Evolutionary conservation across 1,140 invertebrate species (phyloP), one percentile per base, ranked within the genome.

Genomic region (Drosophila lowei): DNA sequence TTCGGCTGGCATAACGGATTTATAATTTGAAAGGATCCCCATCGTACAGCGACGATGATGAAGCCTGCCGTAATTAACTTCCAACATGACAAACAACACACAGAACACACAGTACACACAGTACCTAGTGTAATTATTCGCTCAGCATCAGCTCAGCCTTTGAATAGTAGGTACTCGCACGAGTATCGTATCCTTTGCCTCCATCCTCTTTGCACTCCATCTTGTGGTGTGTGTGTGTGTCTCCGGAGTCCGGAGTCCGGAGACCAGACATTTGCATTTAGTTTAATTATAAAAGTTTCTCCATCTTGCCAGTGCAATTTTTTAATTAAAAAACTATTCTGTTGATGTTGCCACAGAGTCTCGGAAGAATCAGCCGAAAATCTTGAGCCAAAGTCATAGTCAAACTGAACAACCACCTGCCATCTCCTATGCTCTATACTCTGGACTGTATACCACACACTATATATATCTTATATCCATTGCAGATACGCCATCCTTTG

Each of bases 401-500:
- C 60, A 73, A 73, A 54, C 60, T 61, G n/a, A 58, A 74, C 65
- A 74, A 74, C 60, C 71, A 74, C 65, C 70, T 74, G 71, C 54
- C 41, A 28, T 64, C 61, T 18, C 30, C 57, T 23, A 48, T 59
- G 7, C 30, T 48, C 23, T 23, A 46, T 46, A 23, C 67, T 7
- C 21, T 3, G 2, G 2, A 23, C 23, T 25, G 5, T 25, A 5
- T 5, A 52, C 43, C 46, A 42, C 57, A 57, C n/a, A n/a, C n/a
- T 61, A 50, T 42, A 57, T 58, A 56, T 43, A 43, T 58, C 81
- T 79, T 92, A 83, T 83, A 2, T 38, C 15, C 58, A 93, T 93
- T 72, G 41, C 93, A 98, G 97, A 98, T 92, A 96, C 95, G 41
- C 97, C 97, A 50, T 96, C 96, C 52, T 98, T 98, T 91, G 95